Conservation (phyloP, 2,888 invertebrate species). For the Tachina fera region DNA sequence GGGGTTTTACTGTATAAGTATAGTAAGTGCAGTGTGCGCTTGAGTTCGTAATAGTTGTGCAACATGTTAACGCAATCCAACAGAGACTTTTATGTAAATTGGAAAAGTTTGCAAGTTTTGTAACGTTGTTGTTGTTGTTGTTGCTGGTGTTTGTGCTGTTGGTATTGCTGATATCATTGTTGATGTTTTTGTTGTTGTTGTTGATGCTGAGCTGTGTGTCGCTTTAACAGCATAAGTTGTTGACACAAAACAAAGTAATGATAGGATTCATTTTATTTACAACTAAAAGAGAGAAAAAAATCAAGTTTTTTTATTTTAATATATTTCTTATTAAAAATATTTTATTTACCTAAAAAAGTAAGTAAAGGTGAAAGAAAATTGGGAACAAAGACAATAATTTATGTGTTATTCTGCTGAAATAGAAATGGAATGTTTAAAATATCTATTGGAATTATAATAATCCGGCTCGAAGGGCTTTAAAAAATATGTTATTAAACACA, state of each 20-base stretch:
- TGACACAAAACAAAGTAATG: constrained; percentile 64
- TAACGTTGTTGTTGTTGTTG: constrained; percentile 24
- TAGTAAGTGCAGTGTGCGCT: background rate
- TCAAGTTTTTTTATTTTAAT: background rate
- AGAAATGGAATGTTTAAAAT: too few species aligned
- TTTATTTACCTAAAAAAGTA: constrained; percentile 4
- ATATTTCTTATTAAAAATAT: background rate
- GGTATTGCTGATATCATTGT: constrained; percentile 9
- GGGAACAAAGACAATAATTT: background rate
- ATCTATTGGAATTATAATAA: too few species aligned
- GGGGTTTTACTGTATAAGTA: too few species aligned
- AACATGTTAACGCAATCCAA: constrained; percentile 67
- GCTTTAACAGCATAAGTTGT: constrained; percentile 48
- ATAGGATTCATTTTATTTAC: constrained; percentile 64
- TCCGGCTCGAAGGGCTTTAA: too few species aligned
- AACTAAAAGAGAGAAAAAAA: constrained; percentile 34
- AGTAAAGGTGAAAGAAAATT: constrained; percentile 8
- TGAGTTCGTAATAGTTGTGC: constrained; percentile 40
- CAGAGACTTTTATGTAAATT: constrained; percentile 69
- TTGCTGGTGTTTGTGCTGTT: constrained; percentile 1
- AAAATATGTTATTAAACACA: too few species aligned
- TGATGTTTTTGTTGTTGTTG: constrained; percentile 20
- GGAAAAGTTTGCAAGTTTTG: constrained; percentile 65
- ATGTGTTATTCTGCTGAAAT: background rate
- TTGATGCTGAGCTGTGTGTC: constrained; percentile 32